Evolutionary conservation across 2,888 invertebrate species (phyloP).

Genomic region (Coecobrya sp.): DNA sequence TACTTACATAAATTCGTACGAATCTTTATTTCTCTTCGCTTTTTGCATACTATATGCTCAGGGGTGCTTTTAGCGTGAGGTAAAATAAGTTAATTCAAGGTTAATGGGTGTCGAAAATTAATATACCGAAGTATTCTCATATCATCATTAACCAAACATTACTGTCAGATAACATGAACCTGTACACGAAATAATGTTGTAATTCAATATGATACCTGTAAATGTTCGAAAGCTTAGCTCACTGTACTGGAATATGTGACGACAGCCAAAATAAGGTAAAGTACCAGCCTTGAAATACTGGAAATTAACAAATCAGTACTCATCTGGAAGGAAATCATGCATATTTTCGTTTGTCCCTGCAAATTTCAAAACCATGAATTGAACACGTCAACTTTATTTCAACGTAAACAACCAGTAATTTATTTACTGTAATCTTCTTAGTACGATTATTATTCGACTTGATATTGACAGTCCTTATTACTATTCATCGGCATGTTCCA

Average conservation of each 20-base stretch:
- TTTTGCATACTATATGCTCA: neutral
- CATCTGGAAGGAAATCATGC: neutral
- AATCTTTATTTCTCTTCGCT: neutral
- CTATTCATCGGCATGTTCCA: conserved; percentile 64
- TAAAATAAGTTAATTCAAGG: conserved; percentile 39
- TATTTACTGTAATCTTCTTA: neutral
- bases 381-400: neutral
- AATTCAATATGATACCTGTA: neutral
- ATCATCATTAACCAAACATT: neutral
- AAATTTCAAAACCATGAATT: neutral
- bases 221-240: neutral
- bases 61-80: neutral
- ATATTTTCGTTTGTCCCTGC: neutral
- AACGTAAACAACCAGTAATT: neutral
- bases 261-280: no score
- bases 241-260: neutral
- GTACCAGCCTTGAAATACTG: no score
- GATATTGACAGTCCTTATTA: conserved; percentile 32
- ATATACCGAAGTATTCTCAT: neutral
- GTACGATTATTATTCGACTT: neutral
- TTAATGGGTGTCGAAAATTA: neutral
- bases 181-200: neutral
- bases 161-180: neutral
- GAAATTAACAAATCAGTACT: no score
- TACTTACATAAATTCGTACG: neutral